Conservation (phyloP, 2,888 invertebrate genomes). For the Cylloceria caligata region DNA sequence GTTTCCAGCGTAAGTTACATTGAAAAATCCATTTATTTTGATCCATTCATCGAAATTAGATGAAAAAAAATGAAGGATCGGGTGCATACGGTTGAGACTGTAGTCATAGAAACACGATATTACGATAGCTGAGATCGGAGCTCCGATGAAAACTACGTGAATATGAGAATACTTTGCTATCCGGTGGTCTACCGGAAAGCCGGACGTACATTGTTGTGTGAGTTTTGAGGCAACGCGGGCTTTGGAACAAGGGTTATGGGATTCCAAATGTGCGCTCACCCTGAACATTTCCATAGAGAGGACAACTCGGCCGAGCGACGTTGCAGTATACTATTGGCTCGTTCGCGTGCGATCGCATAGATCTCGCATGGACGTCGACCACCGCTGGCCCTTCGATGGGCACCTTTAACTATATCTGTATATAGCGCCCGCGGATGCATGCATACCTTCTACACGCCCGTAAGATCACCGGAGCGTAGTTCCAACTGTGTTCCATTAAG, state of each 20-base stretch:
- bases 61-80: too few relatives aligned
- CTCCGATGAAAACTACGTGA: not conserved
- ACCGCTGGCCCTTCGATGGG: not conserved
- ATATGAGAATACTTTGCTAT: slow-evolving; percentile 42
- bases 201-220: slow-evolving; percentile 71
- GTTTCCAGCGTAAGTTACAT: too few relatives aligned
- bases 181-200: slow-evolving; percentile 62
- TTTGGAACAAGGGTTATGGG: slow-evolving; percentile 74
- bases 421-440: slow-evolving; percentile 62
- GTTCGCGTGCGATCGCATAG: slow-evolving; percentile 56
- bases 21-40: too few relatives aligned
- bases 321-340: slow-evolving; percentile 10
- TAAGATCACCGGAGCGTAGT: slow-evolving; percentile 83
- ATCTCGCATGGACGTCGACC: not conserved
- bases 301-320: slow-evolving; percentile 18
- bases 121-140: not conserved
- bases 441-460: slow-evolving; percentile 76
- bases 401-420: not conserved
- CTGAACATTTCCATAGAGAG: slow-evolving; percentile 79
- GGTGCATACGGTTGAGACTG: not conserved
- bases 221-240: slow-evolving; percentile 67
- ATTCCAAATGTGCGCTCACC: slow-evolving; percentile 83
- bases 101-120: not conserved
- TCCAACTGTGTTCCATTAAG: slow-evolving; percentile 78
- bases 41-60: too few relatives aligned